Evolutionary conservation across 2,797 vertebrate species (phyloP), one percentile per base, ranked within the genome.

Genomic region (Trachops cirrhosus): DNA sequence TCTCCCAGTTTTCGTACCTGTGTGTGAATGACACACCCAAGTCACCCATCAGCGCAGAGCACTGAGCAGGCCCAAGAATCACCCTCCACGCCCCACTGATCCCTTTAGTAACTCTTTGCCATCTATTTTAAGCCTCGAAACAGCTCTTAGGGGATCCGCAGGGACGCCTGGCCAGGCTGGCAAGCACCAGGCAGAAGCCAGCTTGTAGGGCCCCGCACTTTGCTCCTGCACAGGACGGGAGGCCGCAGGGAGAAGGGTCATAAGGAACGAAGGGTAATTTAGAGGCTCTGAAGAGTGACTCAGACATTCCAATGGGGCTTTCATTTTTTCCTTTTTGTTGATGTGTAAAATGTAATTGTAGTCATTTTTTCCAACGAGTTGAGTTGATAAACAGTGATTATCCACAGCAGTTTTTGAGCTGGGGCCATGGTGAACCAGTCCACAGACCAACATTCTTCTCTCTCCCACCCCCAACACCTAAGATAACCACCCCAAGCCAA

Each of bases 341-440:
- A 94, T 96, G 93, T 97, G 97, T 11, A 88, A 98, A 98, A 98
- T 98, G 94, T 97, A 97, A 97, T 97, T 97, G 93, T 88, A 97
- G 96, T 98, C 98, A 98, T 97, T 98, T 98, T 98, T 98, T 98
- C 98, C 98, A 97, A 48, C 39, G 94, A 98, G 96, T 98, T 50
- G 95, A 98, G 96, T 98, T 98, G 98, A 98, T 98, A 98, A 98
- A 97, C 97, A 97, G 94, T 96, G 98, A 98, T 98, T 98, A 98
- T 85, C 98, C 68, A 79, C 95, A 97, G 96, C 96, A 98, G 92
- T 97, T 96, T 97, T 94, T 97, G 98, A 98, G 96, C 97, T 86
- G 93, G 90, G 96, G 82, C 89, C 59, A 93, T 82, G 0, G 0
- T 75, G 97, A 97, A 92, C 37, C 73, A 0, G 4, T 96, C 88